Conservation (phyloP, 2,797 vertebrate genomes). For the Cuculus canorus region DNA sequence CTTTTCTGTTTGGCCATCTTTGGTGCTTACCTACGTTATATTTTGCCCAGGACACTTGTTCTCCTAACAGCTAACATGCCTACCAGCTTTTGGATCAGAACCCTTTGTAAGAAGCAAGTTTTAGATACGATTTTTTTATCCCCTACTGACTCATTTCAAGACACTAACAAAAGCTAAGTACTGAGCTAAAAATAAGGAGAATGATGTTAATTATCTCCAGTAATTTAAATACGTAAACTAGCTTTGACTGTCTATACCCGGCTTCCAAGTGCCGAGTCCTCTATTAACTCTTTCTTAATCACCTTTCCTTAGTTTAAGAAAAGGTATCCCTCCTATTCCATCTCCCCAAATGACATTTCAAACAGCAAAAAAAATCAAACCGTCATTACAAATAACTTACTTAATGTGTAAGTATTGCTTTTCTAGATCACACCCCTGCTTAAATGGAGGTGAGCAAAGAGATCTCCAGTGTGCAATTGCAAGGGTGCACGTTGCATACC, state of each 20-base stretch:
- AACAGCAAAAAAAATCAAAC: neutral
- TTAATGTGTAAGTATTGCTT: slow-evolving; percentile 17
- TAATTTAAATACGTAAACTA: slow-evolving; percentile 42
- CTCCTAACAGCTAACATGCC: neutral
- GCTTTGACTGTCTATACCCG: slow-evolving; percentile 5
- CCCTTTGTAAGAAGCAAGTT: neutral
- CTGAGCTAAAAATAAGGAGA: neutral
- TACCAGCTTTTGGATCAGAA: neutral
- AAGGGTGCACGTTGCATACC: neutral
- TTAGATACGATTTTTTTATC: neutral
- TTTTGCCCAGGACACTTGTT: neutral
- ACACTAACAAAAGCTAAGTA: slow-evolving; percentile 23
- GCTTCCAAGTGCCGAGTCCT: neutral
- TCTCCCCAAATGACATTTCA: neutral
- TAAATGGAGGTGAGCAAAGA: neutral
- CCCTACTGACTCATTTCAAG: slow-evolving; percentile 7
- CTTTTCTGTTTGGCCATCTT: neutral
- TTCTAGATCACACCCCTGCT: neutral
- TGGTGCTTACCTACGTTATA: neutral
- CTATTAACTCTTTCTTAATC: slow-evolving; percentile 42
- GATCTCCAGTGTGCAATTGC: neutral
- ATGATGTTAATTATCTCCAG: neutral
- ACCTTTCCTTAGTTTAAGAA: neutral
- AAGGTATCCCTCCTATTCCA: neutral
- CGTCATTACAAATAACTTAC: neutral